These are phyloP conservation scores for Orius insidiosus DNA, from an alignment of 1,140 invertebrate species.

Conservation along the genomic window DNA sequence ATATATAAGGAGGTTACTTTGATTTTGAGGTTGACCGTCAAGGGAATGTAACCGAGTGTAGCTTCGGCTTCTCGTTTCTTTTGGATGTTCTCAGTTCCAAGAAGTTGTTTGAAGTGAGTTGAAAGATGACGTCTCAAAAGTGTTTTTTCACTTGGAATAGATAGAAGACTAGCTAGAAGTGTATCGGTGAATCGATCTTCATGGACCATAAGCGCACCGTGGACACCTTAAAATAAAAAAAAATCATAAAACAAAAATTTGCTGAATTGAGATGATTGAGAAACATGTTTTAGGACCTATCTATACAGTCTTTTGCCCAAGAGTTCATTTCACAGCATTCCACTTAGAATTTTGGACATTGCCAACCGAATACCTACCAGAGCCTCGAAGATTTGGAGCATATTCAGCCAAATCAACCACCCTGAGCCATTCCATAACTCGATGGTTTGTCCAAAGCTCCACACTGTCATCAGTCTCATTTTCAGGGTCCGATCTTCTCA, in stretches of 20 bases:
- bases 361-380: constrained; percentile 37
- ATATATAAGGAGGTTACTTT: constrained; percentile 14
- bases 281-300: no score
- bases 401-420: constrained; percentile 95
- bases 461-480: constrained; percentile 32
- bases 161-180: constrained; percentile 82
- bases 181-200: constrained; percentile 90
- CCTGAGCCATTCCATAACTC: constrained; percentile 96
- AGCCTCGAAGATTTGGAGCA: constrained; percentile 85
- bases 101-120: constrained; percentile 75
- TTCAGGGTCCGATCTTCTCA: constrained; percentile 59
- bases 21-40: constrained; percentile 54
- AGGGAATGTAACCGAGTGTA: constrained; percentile 62
- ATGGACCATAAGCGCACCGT: constrained; percentile 81
- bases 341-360: no score
- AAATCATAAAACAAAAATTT: no score
- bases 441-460: constrained; percentile 57
- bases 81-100: constrained; percentile 78
- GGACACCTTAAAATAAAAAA: no score
- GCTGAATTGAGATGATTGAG: no score
- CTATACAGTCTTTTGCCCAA: no score
- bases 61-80: constrained; percentile 77
- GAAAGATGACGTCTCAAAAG: constrained; percentile 83
- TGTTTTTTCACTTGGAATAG: constrained; percentile 91
- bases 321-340: no score